A percentile compares a stretch with the other conserved stretches of the same genome.
Evolutionary conservation across 1,140 invertebrate species (phyloP).

Genomic region (Harpegnathos saltator): DNA sequence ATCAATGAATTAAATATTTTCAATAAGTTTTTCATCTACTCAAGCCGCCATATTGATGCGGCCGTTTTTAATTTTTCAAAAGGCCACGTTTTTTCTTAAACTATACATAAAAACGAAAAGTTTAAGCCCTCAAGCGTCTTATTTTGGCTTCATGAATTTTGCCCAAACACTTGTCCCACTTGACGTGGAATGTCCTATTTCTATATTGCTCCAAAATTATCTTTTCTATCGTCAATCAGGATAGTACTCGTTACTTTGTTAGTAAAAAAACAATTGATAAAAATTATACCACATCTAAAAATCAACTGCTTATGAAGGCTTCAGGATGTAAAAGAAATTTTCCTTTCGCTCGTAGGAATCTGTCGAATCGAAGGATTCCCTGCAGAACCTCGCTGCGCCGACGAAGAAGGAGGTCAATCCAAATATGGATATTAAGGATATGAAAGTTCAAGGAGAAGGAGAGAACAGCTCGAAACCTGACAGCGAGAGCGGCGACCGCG

Average conservation of each 20-base stretch:
- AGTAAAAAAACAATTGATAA: not conserved
- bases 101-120: no score
- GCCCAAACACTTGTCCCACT: no score
- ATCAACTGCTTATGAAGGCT: not conserved
- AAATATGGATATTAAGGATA: constrained; percentile 82
- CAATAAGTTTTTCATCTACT: no score
- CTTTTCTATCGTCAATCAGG: not conserved
- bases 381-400: constrained; percentile 75
- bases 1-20: no score
- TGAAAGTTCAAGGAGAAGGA: constrained; percentile 77
- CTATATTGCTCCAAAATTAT: not conserved
- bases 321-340: not conserved
- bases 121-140: no score
- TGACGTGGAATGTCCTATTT: no score
- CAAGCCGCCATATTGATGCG: no score
- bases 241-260: not conserved
- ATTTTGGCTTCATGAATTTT: no score
- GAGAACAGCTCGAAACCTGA: constrained; percentile 79
- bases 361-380: constrained; percentile 50
- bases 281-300: not conserved
- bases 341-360: constrained; percentile 44
- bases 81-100: no score
- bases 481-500: constrained; percentile 83
- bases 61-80: no score
- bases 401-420: constrained; percentile 83